Percentiles rank a stretch among this genome's conserved stretches.
Evolutionary conservation across 2,888 invertebrate species (phyloP).

Genomic region (Tanypteryx hageni): DNA sequence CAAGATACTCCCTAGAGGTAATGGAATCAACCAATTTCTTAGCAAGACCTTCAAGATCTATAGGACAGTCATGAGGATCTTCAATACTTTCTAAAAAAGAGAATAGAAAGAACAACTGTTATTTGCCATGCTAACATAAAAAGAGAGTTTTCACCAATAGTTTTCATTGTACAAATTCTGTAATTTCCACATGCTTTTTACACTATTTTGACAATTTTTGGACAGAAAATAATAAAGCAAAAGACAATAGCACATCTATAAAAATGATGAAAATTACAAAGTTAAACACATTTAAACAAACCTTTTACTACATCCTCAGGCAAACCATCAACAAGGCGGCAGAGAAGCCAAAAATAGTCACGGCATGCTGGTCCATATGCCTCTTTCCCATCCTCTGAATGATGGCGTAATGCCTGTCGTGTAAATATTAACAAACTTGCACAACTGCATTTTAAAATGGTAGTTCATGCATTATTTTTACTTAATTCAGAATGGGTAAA

Average conservation of each 20-base stretch:
- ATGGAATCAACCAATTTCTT: slow-evolving; percentile 85
- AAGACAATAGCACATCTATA: neutral
- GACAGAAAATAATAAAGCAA: neutral
- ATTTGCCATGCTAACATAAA: neutral
- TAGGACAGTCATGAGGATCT: slow-evolving; percentile 77
- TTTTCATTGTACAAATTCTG: neutral
- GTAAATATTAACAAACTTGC: slow-evolving; percentile 68
- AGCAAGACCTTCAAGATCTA: slow-evolving; percentile 83
- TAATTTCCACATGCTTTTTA: neutral
- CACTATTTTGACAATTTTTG: neutral
- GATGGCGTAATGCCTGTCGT: slow-evolving; percentile 78
- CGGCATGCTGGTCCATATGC: slow-evolving; percentile 94
- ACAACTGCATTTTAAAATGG: neutral
- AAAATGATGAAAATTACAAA: too few species aligned
- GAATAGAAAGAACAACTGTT: neutral
- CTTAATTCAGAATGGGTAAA: too few species aligned
- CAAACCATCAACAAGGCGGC: slow-evolving; percentile 90
- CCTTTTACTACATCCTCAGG: slow-evolving; percentile 88
- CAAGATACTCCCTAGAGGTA: slow-evolving; percentile 87
- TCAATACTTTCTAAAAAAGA: slow-evolving; percentile 76
- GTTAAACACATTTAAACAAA: slow-evolving; percentile 69
- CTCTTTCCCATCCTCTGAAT: slow-evolving; percentile 90
- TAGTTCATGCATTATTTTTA: neutral
- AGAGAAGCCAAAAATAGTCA: slow-evolving; percentile 96
- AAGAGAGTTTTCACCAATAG: neutral